Evolutionary conservation across 1,140 invertebrate species (phyloP), one percentile per base, ranked within the genome.

Genomic region (Carcinoscorpius rotundicauda): DNA sequence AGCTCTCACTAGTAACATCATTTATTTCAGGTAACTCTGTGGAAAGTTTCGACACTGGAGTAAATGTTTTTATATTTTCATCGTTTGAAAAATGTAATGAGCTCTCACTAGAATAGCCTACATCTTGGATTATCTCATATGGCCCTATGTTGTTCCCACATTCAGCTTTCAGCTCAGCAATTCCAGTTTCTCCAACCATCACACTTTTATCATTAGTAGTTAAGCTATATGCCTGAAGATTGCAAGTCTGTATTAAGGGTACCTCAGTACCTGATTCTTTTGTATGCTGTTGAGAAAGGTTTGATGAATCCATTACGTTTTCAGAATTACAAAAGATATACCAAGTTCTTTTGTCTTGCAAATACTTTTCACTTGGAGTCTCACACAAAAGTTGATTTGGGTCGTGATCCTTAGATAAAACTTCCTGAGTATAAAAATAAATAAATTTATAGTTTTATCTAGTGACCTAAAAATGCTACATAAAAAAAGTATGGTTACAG

Each of bases 101-200:
- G 62, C 75, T 76, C 66, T 76, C 76, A 69, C 75, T 77, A 52
- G 74, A 75, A 67, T 77, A 77, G 49, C 76, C 76, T 60, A 77
- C 71, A 68, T 77, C 76, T 60, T 72, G 73, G 51, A 70, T 60
- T 11, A 70, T 70, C 57, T 70, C 69, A 66, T 69, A 69, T 29
- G 61, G 66, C 10, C 57, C 64, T 49, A 10, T 61, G n/a, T 60
- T 52, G 5, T 61, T 58, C 9, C 53, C 60, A 60, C 65, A 66
- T n/a, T 66, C 67, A 49, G 69, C 69, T 62, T 70, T 70, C 9
- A 70, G 60, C 11, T 70, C 63, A 5, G 67, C 55, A 57, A 70
- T 70, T 5, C 69, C 69, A 48, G 69, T 70, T 9, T 52, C 59
- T 8, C 69, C 69, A 9, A 70, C 69, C 69, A 70, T 70, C 48